Evolutionary conservation across 1,140 invertebrate genomes (phyloP).

Genomic region (Plutomurus gul): DNA sequence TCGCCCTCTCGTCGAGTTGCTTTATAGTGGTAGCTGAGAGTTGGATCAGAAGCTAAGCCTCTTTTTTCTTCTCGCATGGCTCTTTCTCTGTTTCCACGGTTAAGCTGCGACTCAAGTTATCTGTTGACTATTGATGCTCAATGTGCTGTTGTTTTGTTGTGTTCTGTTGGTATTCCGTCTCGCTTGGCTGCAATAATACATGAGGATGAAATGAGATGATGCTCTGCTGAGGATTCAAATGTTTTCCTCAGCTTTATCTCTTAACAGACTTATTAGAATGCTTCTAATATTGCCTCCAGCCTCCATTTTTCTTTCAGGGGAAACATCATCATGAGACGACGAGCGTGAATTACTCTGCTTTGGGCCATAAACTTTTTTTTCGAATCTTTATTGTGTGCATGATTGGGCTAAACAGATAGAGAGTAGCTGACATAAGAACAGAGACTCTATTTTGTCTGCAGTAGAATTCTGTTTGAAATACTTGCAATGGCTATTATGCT

Average conservation of each 20-base stretch:
- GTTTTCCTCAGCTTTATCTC: not conserved
- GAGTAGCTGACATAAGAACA: not conserved
- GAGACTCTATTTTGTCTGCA: not conserved
- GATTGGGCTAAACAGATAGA: not conserved
- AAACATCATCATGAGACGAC: not conserved
- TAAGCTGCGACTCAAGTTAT: conserved; percentile 10
- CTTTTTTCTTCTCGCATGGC: not conserved
- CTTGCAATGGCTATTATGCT: conserved; percentile 1
- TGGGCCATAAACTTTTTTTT: not conserved
- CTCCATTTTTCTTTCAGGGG: not conserved
- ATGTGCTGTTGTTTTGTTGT: not conserved
- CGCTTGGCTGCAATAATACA: conserved; percentile 33
- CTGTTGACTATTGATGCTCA: not conserved
- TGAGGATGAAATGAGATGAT: conserved; percentile 26
- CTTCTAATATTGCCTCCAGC: not conserved
- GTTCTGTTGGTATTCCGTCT: conserved; percentile 37
- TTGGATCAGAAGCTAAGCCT: not conserved
- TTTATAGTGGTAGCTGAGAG: not conserved
- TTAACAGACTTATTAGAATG: conserved; percentile 3
- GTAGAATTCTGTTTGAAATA: not conserved
- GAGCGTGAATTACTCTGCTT: conserved; percentile 17
- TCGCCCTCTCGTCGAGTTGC: not conserved
- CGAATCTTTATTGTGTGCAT: conserved; percentile 9
- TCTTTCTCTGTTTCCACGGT: not conserved
- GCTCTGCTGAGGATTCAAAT: conserved; percentile 7